Percentiles rank a stretch among this genome's conserved stretches.
Conservation (phyloP, 2,113 vertebrate species). For the Lota lota region DNA sequence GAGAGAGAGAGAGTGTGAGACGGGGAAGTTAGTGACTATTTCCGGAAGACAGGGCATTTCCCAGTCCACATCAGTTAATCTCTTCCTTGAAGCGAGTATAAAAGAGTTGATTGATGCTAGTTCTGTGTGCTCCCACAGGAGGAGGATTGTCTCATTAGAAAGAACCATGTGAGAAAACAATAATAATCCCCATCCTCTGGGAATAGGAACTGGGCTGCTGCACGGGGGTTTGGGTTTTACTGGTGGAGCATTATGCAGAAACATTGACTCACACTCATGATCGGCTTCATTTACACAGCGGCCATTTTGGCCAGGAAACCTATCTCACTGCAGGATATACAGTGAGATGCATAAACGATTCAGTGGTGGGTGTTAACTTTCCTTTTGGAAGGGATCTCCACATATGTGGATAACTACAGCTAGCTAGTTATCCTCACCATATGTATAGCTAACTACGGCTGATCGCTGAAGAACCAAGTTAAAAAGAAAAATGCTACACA, state of each 20-base stretch:
- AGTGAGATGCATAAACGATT: neutral
- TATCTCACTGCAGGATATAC: neutral
- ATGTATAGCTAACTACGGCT: too few species aligned
- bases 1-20: neutral
- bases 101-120: conserved; percentile 31
- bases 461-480: too few species aligned
- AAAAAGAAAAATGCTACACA: too few species aligned
- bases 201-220: conserved; percentile 29
- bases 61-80: conserved; percentile 45
- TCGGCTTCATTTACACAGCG: neutral
- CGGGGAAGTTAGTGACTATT: neutral
- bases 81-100: conserved; percentile 31
- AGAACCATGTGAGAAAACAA: conserved; percentile 51
- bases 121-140: conserved; percentile 30
- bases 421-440: too few species aligned
- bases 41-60: conserved; percentile 29
- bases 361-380: too few species aligned
- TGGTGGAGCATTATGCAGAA: conserved; percentile 23
- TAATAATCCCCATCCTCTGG: conserved; percentile 35
- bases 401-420: too few species aligned
- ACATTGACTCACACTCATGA: conserved; percentile 26
- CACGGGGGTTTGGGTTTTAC: conserved; percentile 22
- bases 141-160: conserved; percentile 43
- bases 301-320: too few species aligned
- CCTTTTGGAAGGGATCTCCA: too few species aligned